A percentile compares a stretch with the other conserved stretches of the same genome.
phyloP scores from a whole-genome alignment of 2,113 vertebrate species.

The Aldabrachelys gigantea region DNA sequence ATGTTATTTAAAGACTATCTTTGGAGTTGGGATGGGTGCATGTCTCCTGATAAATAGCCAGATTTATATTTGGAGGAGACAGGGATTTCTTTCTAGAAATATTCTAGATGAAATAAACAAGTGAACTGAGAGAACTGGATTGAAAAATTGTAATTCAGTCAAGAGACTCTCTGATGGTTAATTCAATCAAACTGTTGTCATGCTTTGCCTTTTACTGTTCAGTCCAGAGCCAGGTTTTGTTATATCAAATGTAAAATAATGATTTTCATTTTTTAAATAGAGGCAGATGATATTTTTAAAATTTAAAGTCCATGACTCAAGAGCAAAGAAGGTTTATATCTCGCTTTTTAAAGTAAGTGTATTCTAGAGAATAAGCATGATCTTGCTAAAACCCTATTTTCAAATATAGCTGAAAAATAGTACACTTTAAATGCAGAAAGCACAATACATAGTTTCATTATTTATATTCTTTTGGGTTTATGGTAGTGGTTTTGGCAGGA shows the following conservation, averaged over 20 bases:
- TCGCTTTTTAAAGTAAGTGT: not conserved
- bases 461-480: not conserved
- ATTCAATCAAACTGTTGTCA: constrained; percentile 40
- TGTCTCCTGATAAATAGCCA: not conserved
- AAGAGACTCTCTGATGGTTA: not conserved
- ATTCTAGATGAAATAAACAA: not conserved
- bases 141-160: not conserved
- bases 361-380: not conserved
- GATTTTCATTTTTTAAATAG: not conserved
- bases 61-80: not conserved
- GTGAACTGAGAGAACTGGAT: not conserved
- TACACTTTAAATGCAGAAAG: not conserved
- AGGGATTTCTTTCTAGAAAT: not conserved
- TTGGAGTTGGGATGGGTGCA: not conserved
- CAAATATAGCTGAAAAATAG: not conserved
- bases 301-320: not conserved
- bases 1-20: not conserved
- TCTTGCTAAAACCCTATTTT: not conserved
- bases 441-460: not conserved
- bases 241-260: not conserved
- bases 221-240: not conserved
- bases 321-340: not conserved
- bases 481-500: not conserved
- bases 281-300: not conserved
- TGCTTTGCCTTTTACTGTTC: not conserved